Base-by-base conservation (phyloP, 2,888 invertebrate genomes). In the Eupithecia exiguata region DNA sequence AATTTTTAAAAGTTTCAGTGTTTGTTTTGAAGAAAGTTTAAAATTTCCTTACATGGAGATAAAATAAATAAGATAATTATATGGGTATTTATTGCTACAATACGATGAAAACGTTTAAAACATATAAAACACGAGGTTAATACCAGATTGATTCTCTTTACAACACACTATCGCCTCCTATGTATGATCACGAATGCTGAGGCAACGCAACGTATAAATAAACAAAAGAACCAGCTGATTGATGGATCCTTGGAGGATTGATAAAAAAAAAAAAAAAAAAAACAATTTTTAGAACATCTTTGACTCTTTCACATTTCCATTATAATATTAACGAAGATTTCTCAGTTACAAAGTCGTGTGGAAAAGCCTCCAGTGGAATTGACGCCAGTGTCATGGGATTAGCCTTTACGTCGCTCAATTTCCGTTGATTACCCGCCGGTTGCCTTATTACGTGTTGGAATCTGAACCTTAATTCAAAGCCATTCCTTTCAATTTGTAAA, bases 371-470 rank as follows among this genome's bases (percentile, higher is more conserved):
- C 78, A 75, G 70, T 77, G 77, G 75, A 76, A 71, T 73, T 71
- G 73, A 74, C 76, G 69, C 71, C 70, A 53, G 70, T 76, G 73
- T 86, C 86, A 85, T 84, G 80, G 81, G 84, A 86, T 87, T 82
- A 85, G 82, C 69, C 35, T 71, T 70, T 30, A 69, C 79, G 79
- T 78, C 78, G 77, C 78, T 79, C 84, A 83, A 85, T 86, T 84
- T 84, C 84, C 82, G 82, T 79, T 79, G 82, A 84, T 82, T 81
- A 81, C 79, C 78, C 75, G 71, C 72, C 79, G 74, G 74, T 73
- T 43, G 75, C 71, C 75, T 73, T 74, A 73, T 73, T 73, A 76
- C 69, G 68, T 76, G 69, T 69, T 46, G 65, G 66, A 71, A 46
- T 71, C 69, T 69, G 40, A 72, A 69, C 71, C 58, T 63, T 69